phyloP scores from a whole-genome alignment of 2,113 vertebrate species.

The Opisthocomus hoazin region DNA sequence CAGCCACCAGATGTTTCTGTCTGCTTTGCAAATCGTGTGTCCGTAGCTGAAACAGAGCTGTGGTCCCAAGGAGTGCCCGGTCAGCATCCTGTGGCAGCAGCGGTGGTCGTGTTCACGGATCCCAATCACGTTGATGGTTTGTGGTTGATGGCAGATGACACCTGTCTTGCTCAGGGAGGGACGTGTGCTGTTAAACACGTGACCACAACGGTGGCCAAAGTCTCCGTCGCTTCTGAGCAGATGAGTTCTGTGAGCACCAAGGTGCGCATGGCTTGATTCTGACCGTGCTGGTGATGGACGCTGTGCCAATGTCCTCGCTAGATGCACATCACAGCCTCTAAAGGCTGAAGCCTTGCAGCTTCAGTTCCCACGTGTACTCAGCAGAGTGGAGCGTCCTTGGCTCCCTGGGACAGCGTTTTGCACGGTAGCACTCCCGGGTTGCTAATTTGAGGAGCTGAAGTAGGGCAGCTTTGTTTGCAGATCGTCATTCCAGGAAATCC shows the following conservation, averaged over 20 bases:
- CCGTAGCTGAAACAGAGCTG: background rate
- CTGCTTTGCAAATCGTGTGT: background rate
- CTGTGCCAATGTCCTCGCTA: background rate
- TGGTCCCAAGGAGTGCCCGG: background rate
- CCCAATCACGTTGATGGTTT: fast-evolving
- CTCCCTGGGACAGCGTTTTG: background rate
- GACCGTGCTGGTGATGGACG: background rate
- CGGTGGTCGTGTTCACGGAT: background rate
- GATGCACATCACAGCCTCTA: fast-evolving
- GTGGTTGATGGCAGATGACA: fast-evolving
- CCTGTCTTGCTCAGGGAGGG: background rate
- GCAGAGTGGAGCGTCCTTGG: background rate
- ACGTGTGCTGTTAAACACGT: background rate
- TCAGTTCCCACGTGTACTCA: fast-evolving
- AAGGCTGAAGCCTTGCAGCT: background rate
- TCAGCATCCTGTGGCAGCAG: background rate
- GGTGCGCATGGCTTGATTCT: background rate
- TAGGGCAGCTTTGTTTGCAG: background rate
- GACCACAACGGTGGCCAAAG: background rate
- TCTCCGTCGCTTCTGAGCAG: background rate
- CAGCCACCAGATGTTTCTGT: background rate
- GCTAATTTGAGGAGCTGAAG: background rate
- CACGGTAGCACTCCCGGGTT: background rate
- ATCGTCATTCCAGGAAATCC: background rate
- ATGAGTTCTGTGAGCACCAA: background rate